Evolutionary conservation across 1,140 invertebrate genomes (phyloP).

Genomic region (Nasonia vitripennis): DNA sequence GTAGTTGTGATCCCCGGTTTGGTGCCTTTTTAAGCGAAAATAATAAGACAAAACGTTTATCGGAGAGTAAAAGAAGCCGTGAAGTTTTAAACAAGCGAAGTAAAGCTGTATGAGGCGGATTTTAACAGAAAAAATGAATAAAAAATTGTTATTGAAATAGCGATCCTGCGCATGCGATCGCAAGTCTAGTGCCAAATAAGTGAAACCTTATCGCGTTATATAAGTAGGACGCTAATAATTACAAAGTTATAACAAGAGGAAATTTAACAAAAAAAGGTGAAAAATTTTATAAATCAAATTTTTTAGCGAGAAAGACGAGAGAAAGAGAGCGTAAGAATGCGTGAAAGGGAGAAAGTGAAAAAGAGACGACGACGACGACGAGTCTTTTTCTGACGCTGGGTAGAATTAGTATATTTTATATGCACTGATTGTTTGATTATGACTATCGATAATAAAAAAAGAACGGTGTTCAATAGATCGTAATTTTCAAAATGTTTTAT

Average conservation of each 20-base stretch:
- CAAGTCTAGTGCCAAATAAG: constrained; percentile 73
- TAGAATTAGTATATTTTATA: constrained; percentile 76
- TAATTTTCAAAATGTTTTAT: constrained; percentile 64
- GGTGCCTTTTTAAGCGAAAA: constrained; percentile 73
- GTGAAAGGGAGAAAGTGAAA: constrained; percentile 48
- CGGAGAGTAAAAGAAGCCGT: constrained; percentile 16
- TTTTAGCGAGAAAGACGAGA: constrained; percentile 52
- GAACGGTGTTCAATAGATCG: constrained; percentile 75
- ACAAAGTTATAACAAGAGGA: constrained; percentile 37
- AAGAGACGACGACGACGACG: constrained; percentile 63
- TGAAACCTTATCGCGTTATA: constrained; percentile 67
- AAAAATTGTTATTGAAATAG: constrained; percentile 66
- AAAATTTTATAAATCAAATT: constrained; percentile 42
- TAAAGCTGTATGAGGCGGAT: constrained; percentile 23
- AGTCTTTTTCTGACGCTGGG: constrained; percentile 75
- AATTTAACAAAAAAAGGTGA: constrained; percentile 33
- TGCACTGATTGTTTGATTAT: constrained; percentile 76
- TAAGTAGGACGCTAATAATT: constrained; percentile 34
- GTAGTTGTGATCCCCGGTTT: constrained; percentile 70
- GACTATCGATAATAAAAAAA: constrained; percentile 73
- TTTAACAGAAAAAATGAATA: constrained; percentile 54
- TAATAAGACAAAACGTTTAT: constrained; percentile 59
- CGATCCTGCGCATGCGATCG: constrained; percentile 63
- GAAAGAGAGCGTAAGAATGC: constrained; percentile 60
- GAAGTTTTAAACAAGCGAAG: constrained; percentile 29